These are phyloP conservation scores for Phragmatobia fuliginosa DNA, from an alignment of 2,888 invertebrate genomes.

Conservation along the genomic window DNA sequence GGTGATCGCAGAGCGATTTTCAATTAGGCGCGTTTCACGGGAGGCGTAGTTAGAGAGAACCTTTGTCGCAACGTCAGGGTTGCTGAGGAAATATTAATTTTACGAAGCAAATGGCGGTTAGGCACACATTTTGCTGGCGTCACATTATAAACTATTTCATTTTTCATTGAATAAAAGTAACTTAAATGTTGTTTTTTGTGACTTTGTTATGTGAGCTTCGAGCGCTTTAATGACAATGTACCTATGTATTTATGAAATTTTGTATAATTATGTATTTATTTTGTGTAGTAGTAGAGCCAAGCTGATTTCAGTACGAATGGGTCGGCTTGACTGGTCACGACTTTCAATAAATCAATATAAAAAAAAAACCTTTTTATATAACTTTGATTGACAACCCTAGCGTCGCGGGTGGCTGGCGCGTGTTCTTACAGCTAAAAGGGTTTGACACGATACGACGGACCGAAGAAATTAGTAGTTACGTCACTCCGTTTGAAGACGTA, in stretches of 20 bases:
- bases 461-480: constrained; percentile 72
- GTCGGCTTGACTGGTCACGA: too few species aligned
- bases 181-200: too few species aligned
- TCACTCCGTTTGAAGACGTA: constrained; percentile 49
- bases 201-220: too few species aligned
- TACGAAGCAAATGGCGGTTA: constrained; percentile 12
- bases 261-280: too few species aligned
- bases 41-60: constrained; percentile 55
- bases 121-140: neutral
- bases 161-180: too few species aligned
- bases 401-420: constrained; percentile 70
- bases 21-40: constrained; percentile 65
- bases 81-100: constrained; percentile 31
- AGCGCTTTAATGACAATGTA: neutral
- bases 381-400: constrained; percentile 48
- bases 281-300: too few species aligned
- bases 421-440: constrained; percentile 71
- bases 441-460: constrained; percentile 73
- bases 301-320: too few species aligned
- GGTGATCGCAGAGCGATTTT: constrained; percentile 55
- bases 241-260: too few species aligned
- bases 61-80: constrained; percentile 58
- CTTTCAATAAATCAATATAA: too few species aligned
- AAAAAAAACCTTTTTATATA: too few species aligned
- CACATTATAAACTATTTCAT: neutral